Percentiles rank a stretch among this genome's conserved stretches.
Conservation (phyloP, 1,140 invertebrate genomes). For the Aporrectodea caliginosa region DNA sequence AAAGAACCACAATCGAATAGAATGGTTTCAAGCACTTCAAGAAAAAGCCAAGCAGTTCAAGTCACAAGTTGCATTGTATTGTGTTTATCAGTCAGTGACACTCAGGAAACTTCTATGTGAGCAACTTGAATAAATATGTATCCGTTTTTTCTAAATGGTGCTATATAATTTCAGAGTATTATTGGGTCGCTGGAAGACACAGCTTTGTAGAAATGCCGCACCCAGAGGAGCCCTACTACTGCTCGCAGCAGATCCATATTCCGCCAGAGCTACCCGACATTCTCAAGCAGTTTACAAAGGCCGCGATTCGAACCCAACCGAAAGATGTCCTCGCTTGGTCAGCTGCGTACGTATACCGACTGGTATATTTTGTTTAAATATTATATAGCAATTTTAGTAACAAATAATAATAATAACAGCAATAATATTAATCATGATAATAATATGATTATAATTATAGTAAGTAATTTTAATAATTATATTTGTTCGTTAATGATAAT, state of each 20-base stretch:
- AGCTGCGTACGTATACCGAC: slow-evolving; percentile 53
- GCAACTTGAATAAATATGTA: not conserved
- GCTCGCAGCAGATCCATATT: slow-evolving; percentile 63
- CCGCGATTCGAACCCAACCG: slow-evolving; percentile 81
- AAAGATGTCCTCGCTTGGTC: slow-evolving; percentile 79
- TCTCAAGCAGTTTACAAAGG: slow-evolving; percentile 80
- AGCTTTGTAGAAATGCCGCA: slow-evolving; percentile 51
- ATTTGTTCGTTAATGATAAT: too few relatives aligned
- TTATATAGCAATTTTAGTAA: not conserved
- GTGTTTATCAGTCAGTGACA: not conserved
- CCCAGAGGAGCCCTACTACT: slow-evolving; percentile 57
- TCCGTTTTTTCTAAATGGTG: not conserved
- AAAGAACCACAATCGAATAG: too few relatives aligned
- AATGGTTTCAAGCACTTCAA: not conserved
- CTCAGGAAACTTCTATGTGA: not conserved
- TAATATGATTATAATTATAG: not conserved
- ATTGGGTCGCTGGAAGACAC: too few relatives aligned
- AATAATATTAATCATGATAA: not conserved
- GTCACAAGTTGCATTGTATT: not conserved
- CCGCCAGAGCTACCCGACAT: slow-evolving; percentile 77
- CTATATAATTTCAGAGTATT: not conserved
- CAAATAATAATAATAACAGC: not conserved
- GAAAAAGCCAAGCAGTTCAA: not conserved
- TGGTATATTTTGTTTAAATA: not conserved
- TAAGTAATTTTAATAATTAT: too few relatives aligned